Conservation (phyloP, 2,888 invertebrate genomes). For the Phalera bucephala region DNA sequence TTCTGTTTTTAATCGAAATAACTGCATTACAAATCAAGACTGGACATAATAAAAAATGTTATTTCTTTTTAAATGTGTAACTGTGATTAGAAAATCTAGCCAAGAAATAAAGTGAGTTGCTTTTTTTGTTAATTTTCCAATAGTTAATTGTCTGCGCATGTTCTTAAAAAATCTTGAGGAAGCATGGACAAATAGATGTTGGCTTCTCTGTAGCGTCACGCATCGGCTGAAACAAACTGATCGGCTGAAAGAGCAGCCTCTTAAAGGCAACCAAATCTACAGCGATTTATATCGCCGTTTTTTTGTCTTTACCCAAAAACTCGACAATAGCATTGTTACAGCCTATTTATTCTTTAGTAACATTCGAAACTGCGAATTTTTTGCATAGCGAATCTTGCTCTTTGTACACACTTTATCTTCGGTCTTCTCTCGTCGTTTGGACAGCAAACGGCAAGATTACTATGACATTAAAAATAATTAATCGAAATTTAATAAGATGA, state of each 20-base stretch:
- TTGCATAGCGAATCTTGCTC: not conserved
- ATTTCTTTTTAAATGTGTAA: not conserved
- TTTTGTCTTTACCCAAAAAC: not conserved
- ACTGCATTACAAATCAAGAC: too few species aligned
- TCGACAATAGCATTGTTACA: slow-evolving; percentile 12
- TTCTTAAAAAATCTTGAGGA: not conserved
- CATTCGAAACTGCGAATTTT: slow-evolving; percentile 2
- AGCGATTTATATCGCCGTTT: not conserved
- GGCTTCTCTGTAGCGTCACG: not conserved
- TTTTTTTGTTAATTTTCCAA: not conserved
- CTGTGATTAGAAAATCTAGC: not conserved
- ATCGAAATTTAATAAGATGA: too few species aligned
- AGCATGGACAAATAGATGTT: not conserved
- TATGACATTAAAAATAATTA: too few species aligned
- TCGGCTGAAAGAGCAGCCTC: slow-evolving; percentile 8
- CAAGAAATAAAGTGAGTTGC: not conserved
- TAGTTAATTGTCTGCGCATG: not conserved
- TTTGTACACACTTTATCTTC: not conserved
- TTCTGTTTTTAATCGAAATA: too few species aligned
- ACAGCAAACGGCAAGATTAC: too few species aligned
- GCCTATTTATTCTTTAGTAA: slow-evolving; percentile 20
- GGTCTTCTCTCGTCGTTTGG: not conserved
- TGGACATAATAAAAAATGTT: not conserved
- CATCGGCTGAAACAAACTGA: not conserved
- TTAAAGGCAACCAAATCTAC: slow-evolving; percentile 2